Percentiles rank a stretch among this genome's conserved stretches.
These are phyloP conservation scores for Heterotis niloticus DNA, from an alignment of 2,113 vertebrate species.

Conservation along the genomic window DNA sequence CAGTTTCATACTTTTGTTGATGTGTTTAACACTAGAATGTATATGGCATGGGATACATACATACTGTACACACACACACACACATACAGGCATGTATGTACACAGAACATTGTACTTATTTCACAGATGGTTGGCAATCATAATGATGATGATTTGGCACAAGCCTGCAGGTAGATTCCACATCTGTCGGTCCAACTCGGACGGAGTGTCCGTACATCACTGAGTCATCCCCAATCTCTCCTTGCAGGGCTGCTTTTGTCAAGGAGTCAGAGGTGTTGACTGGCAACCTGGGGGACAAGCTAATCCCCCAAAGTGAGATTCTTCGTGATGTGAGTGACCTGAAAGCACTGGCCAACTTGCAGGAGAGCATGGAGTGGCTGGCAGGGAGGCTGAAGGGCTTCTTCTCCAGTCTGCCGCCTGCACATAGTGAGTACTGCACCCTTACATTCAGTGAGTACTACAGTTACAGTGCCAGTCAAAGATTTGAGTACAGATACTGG, in stretches of 20 bases:
- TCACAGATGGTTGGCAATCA: too few species aligned
- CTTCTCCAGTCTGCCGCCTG: slow-evolving; percentile 71
- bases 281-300: slow-evolving; percentile 92
- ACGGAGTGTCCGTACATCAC: not conserved
- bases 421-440: slow-evolving; percentile 72
- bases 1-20: too few species aligned
- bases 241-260: slow-evolving; percentile 81
- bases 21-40: too few species aligned
- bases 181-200: not conserved
- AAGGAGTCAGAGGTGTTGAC: slow-evolving; percentile 96
- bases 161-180: not conserved
- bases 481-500: not conserved
- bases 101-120: too few species aligned
- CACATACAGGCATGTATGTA: not conserved
- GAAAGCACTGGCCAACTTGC: slow-evolving; percentile 93
- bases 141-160: too few species aligned
- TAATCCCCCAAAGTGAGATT: slow-evolving; percentile 93
- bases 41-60: not conserved
- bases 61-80: too few species aligned
- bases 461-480: not conserved
- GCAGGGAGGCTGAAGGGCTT: slow-evolving; percentile 78
- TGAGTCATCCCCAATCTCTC: not conserved
- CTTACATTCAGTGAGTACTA: too few species aligned
- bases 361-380: slow-evolving; percentile 97
- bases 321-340: slow-evolving; percentile 91